A percentile compares a stretch with the other conserved stretches of the same genome.
phyloP scores from a whole-genome alignment of 2,113 vertebrate genomes.

The Psilopogon haemacephalus region DNA sequence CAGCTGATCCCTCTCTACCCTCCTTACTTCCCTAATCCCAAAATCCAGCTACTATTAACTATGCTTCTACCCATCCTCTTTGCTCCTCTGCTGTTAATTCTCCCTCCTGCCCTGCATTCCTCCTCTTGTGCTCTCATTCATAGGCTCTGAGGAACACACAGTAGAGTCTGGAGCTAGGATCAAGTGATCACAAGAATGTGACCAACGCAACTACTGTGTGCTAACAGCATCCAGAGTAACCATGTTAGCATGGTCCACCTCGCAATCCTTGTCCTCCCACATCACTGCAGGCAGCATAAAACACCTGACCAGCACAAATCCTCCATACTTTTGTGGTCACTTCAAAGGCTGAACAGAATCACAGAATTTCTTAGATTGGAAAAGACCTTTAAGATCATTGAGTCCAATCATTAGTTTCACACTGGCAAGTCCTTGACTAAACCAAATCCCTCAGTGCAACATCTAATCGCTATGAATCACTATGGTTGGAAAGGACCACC shows the following conservation, averaged over 20 bases:
- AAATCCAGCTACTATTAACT: neutral
- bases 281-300: neutral
- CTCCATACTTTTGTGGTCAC: neutral
- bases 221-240: neutral
- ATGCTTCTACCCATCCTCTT: neutral
- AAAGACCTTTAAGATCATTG: no score
- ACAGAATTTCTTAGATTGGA: no score
- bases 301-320: neutral
- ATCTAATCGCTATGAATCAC: no score
- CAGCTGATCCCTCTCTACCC: neutral
- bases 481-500: no score
- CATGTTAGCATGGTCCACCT: accelerated
- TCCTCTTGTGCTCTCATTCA: accelerated
- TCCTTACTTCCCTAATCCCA: neutral
- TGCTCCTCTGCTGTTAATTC: neutral
- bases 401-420: no score
- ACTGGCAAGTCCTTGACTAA: no score
- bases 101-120: accelerated
- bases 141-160: neutral
- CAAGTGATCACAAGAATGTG: neutral
- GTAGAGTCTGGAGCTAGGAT: neutral
- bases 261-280: accelerated
- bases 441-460: no score
- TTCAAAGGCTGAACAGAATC: neutral
- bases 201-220: neutral